Evolutionary conservation across 2,113 vertebrate genomes (phyloP), one percentile per base, ranked within the genome.

Genomic region (Xiphophorus hellerii): DNA sequence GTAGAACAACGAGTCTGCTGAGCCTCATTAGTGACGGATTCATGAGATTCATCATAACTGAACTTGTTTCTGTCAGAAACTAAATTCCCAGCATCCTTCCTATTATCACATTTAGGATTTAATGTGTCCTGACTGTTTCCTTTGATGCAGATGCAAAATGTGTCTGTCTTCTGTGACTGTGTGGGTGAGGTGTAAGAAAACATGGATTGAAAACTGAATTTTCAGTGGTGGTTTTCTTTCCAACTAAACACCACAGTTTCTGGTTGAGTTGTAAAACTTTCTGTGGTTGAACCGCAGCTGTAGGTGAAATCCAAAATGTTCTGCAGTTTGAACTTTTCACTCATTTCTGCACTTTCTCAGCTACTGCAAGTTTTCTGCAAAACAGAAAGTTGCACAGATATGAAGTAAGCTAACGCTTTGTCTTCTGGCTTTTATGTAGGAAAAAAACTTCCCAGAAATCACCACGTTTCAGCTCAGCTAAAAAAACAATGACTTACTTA

Each of bases 241-340:
- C 51, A 58, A 58, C 51, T 3, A 58, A 58, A 58, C 5, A n/a
- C 2, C 5, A 58, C 7, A 54, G 51, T 54, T 25, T 25, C 51
- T 22, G 17, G 51, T 54, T 10, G 25, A n/a, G 22, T 25, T 35
- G 31, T 65, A 22, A 33, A 31, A 31, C 9, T 54, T 22, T 31
- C 44, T 77, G 81, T 73, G 81, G 71, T 75, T 73, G 15, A 72
- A 1, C 31, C 76, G 72, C 65, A 58, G 44, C 15, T 25, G 54
- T 20, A 58, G 37, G 64, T 61, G n/a, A 80, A 66, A 77, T 25
- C 54, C 42, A 37, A 25, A 72, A 15, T 0, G 1, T 10, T 31
- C 22, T 29, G 60, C 66, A 62, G 1, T 27, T 15, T 58, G 7
- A 75, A 62, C n/a, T 31, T 62, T 60, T 54, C 0, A 62, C 63